Conservation (phyloP, 1,140 invertebrate genomes). For the Drosophila biarmipes region DNA sequence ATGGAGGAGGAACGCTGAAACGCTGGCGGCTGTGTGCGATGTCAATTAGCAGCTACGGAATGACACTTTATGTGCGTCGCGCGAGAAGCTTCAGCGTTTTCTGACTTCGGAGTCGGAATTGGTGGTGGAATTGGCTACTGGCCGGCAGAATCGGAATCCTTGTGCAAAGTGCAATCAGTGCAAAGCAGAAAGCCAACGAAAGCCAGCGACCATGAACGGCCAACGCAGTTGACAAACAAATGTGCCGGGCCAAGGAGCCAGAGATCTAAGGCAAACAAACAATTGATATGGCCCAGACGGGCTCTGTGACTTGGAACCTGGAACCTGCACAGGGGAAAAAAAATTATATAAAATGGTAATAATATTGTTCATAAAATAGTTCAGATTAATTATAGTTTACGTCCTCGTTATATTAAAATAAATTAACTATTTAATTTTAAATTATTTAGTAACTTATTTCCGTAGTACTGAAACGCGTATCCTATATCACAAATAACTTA, state of each 20-base stretch:
- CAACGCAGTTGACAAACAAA: slow-evolving; percentile 83
- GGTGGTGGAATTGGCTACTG: slow-evolving; percentile 22
- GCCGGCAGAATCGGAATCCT: slow-evolving; percentile 45
- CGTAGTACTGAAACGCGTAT: no score
- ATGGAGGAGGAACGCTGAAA: slow-evolving; percentile 20
- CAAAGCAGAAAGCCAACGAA: slow-evolving; percentile 73
- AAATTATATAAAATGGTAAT: no score
- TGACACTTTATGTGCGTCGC: slow-evolving; percentile 83
- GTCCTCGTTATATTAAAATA: no score
- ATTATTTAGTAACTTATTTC: no score
- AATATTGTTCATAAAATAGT: no score
- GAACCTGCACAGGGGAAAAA: slow-evolving; percentile 9
- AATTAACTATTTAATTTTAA: no score
- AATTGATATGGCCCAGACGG: slow-evolving; percentile 72
- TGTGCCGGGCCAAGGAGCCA: slow-evolving; percentile 53
- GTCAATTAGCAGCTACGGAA: slow-evolving; percentile 84
- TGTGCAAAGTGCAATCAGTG: slow-evolving; percentile 82
- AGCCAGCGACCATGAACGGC: slow-evolving; percentile 74
- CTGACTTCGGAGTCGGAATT: slow-evolving; percentile 23
- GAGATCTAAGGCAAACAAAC: slow-evolving; percentile 74
- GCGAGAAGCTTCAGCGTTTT: slow-evolving; percentile 50
- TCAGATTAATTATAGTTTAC: no score
- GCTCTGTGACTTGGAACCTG: slow-evolving; percentile 23
- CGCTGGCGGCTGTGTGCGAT: slow-evolving; percentile 76
- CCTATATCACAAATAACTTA: no score